phyloP scores from a whole-genome alignment of 2,113 vertebrate genomes.

The Eclectus roratus region DNA sequence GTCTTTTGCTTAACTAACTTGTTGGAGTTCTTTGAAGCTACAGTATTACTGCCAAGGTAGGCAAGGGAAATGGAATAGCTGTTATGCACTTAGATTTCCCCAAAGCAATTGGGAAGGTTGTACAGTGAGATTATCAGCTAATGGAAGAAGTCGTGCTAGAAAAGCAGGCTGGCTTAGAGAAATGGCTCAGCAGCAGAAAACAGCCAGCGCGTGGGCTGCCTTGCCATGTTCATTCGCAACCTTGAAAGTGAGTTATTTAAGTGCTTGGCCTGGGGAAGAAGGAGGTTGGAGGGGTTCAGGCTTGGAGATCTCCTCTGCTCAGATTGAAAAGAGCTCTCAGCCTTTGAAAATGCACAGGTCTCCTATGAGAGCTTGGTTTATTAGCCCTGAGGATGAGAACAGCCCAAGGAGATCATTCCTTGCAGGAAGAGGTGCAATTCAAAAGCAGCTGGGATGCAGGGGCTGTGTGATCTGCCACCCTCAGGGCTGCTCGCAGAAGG shows the following conservation, averaged over 20 bases:
- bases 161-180: background rate
- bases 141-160: constrained; percentile 24
- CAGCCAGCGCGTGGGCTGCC: constrained; percentile 9
- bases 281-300: background rate
- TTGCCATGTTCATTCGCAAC: constrained; percentile 14
- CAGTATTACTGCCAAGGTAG: constrained; percentile 36
- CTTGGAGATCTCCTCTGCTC: background rate
- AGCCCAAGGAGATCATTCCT: background rate
- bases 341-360: background rate
- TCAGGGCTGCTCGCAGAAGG: background rate
- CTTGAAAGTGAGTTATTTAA: constrained; percentile 42
- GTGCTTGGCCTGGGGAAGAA: constrained; percentile 31
- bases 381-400: background rate
- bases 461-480: background rate
- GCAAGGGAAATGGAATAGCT: constrained; percentile 38
- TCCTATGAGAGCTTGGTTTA: background rate
- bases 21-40: constrained; percentile 67
- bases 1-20: constrained; percentile 65
- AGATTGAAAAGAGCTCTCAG: background rate
- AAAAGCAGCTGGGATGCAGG: background rate
- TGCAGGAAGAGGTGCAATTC: background rate
- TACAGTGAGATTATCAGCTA: constrained; percentile 53
- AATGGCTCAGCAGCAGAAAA: constrained; percentile 31
- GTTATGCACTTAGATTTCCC: constrained; percentile 52
- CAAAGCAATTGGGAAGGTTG: constrained; percentile 59